phyloP scores from a whole-genome alignment of 2,888 invertebrate species.

The Megastigmus dorsalis region DNA sequence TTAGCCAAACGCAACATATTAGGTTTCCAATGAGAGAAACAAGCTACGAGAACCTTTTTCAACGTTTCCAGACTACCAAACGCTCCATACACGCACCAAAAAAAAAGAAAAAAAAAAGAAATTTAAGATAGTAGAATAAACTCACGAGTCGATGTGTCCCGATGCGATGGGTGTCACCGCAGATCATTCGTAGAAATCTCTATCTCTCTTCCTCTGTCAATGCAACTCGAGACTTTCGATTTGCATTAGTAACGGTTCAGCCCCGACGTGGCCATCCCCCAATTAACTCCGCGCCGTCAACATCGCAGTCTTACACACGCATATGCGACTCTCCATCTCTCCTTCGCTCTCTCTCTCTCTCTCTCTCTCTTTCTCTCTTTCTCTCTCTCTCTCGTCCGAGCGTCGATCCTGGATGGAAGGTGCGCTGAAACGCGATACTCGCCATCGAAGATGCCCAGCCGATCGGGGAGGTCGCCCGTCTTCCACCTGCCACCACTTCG shows the following conservation, averaged over 20 bases:
- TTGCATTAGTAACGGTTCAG: constrained; percentile 45
- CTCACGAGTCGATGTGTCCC: constrained; percentile 3
- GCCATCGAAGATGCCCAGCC: constrained; percentile 62
- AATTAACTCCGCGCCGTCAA: constrained; percentile 48
- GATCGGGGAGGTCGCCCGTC: constrained; percentile 68
- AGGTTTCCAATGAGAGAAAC: constrained; percentile 24
- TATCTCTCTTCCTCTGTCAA: not conserved
- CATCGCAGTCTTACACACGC: constrained; percentile 15
- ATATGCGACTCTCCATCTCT: not conserved
- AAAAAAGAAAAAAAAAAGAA: constrained; percentile 1
- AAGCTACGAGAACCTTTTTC: not conserved
- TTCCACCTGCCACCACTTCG: constrained; percentile 70
- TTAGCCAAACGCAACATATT: constrained; percentile 9
- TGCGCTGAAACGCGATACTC: constrained; percentile 66
- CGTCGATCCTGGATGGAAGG: constrained; percentile 46
- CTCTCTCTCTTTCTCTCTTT: not conserved
- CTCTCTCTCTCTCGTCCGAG: not conserved
- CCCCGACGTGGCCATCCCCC: constrained; percentile 35
- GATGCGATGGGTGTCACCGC: constrained; percentile 31
- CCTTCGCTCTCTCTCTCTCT: not conserved
- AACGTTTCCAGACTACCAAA: not conserved
- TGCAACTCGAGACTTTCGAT: constrained; percentile 52
- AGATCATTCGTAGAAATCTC: constrained; percentile 50
- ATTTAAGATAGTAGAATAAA: not conserved
- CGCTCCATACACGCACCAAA: no score